These are phyloP conservation scores for Heliconius erato DNA, from an alignment of 2,888 invertebrate genomes.

Conservation along the genomic window DNA sequence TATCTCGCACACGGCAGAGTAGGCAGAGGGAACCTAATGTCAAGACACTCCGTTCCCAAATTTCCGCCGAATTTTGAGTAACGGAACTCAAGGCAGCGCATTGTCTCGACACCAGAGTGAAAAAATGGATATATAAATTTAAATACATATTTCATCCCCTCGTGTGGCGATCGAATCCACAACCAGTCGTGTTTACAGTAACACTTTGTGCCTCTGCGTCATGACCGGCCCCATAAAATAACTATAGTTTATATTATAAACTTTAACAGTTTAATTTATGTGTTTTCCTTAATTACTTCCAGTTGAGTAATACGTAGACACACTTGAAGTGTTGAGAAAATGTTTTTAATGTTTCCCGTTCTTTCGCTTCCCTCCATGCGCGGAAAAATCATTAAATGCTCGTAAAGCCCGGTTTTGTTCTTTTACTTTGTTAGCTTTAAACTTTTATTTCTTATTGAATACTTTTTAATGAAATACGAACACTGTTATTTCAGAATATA, in stretches of 20 bases:
- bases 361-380: slow-evolving; percentile 27
- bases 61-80: no score
- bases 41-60: no score
- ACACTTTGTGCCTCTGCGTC: no score
- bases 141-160: no score
- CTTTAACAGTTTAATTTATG: background rate
- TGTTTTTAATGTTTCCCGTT: slow-evolving; percentile 32
- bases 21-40: no score
- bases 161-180: no score
- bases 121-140: no score
- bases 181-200: no score
- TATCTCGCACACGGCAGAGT: no score
- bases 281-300: slow-evolving; percentile 19
- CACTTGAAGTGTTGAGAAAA: slow-evolving; percentile 20
- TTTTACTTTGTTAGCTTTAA: slow-evolving; percentile 33
- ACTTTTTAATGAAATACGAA: slow-evolving; percentile 25
- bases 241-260: background rate
- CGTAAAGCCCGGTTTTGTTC: slow-evolving; percentile 33
- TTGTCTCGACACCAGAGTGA: no score
- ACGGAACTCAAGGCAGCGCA: no score
- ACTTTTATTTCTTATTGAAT: slow-evolving; percentile 26
- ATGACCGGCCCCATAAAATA: background rate
- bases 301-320: slow-evolving; percentile 28
- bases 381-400: slow-evolving; percentile 37
- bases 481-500: background rate